Evolutionary conservation across 1,140 invertebrate species (phyloP).

Genomic region (Anadara kagoshimensis): DNA sequence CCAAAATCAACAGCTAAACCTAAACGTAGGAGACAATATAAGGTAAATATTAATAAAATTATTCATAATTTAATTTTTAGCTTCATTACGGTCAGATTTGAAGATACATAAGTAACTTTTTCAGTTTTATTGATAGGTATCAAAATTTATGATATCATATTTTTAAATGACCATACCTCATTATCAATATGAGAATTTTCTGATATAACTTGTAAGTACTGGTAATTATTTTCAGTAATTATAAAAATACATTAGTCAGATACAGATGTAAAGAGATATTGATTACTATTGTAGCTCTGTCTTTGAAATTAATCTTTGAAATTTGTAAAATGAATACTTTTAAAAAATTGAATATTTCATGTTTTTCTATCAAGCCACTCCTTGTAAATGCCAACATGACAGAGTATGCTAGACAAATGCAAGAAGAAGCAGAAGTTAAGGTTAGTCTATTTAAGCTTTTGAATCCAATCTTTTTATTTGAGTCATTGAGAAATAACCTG

Average conservation of each 20-base stretch:
- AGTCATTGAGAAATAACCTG: too few relatives aligned
- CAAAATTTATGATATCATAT: too few relatives aligned
- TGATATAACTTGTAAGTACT: too few relatives aligned
- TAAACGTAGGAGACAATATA: slow-evolving; percentile 39
- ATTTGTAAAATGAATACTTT: neutral
- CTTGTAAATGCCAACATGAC: slow-evolving; percentile 59
- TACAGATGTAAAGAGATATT: neutral
- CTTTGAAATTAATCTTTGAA: neutral
- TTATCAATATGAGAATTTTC: too few relatives aligned
- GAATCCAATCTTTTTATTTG: too few relatives aligned
- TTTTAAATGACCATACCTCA: too few relatives aligned
- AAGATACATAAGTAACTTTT: too few relatives aligned
- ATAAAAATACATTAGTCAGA: neutral
- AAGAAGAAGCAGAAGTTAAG: slow-evolving; percentile 63
- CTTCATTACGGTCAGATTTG: too few relatives aligned
- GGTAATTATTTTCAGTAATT: neutral
- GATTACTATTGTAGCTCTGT: too few relatives aligned
- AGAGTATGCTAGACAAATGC: slow-evolving; percentile 54
- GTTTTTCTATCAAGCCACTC: slow-evolving; percentile 52
- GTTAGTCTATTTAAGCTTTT: slow-evolving; percentile 25
- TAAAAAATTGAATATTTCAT: slow-evolving; percentile 3
- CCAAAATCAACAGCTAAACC: slow-evolving; percentile 32
- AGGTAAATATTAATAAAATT: too few relatives aligned
- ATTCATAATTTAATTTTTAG: too few relatives aligned
- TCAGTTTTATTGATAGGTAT: too few relatives aligned